Evolutionary conservation across 2,113 vertebrate genomes (phyloP).

Genomic region (Centropristis striata): DNA sequence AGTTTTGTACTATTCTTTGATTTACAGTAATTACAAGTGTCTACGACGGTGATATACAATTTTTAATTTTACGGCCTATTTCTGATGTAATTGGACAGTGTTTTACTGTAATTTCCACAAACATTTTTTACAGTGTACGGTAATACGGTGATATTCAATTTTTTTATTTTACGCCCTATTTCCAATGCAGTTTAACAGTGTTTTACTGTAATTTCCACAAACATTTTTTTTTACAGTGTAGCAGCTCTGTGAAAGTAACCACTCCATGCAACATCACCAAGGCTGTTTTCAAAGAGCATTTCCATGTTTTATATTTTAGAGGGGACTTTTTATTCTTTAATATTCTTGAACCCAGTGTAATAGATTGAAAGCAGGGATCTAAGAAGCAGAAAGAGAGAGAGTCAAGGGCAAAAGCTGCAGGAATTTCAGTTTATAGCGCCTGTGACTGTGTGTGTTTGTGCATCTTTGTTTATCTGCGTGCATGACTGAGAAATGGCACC

Average conservation of each 20-base stretch:
- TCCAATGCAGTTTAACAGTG: too few species aligned
- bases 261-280: neutral
- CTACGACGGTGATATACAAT: too few species aligned
- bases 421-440: slow-evolving; percentile 24
- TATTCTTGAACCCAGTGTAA: neutral
- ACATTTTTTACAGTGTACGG: too few species aligned
- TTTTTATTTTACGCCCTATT: too few species aligned
- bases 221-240: too few species aligned
- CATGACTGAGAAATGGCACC: slow-evolving; percentile 18
- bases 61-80: too few species aligned
- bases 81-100: too few species aligned
- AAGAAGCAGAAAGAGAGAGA: slow-evolving; percentile 5
- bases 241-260: neutral
- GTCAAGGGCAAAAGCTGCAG: slow-evolving; percentile 5
- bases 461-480: slow-evolving; percentile 42
- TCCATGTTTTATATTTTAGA: neutral
- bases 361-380: slow-evolving; percentile 4
- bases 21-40: too few species aligned
- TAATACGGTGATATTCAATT: too few species aligned
- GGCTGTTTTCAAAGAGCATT: neutral
- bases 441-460: slow-evolving; percentile 36
- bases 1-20: too few species aligned
- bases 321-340: slow-evolving; percentile 4
- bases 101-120: too few species aligned
- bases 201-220: too few species aligned